Base-by-base conservation (phyloP, 2,888 invertebrate genomes). In the Agrochola lota region DNA sequence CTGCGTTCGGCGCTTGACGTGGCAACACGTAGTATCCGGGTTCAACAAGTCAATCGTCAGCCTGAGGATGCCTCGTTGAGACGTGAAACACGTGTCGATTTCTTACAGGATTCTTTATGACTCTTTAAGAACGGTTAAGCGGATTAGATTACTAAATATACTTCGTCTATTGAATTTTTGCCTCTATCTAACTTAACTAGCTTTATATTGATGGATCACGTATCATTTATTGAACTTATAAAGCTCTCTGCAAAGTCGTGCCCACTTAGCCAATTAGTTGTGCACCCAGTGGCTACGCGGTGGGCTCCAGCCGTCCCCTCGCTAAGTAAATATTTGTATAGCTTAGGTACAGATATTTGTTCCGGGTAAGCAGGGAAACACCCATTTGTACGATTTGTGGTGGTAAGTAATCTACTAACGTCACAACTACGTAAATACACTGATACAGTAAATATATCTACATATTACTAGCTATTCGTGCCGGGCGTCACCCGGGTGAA, bases 391-490 rank as follows among this genome's bases (percentile, higher is more conserved):
- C 71, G 49, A 64, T 80, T 69, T 40, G 9, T 64, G 49, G 62
- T 77, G 23, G 17, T 70, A 62, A 79, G 12, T 70, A 55, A 79
- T 46, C 79, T 62, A 46, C 46, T 35, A 20, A 62, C 55, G 52
- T 35, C 78, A 68, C 52, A 3, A 60, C 40, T 30, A 49, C 15
- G 26, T 26, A 43, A 8, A 35, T 52, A 62, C 12, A 26, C n/a
- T 46, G 20, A 17, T 40, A 60, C 12, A 35, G 60, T 79, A 17
- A 62, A 55, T 49, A 46, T 63, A 71, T 55, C 23, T 57, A n/a
- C n/a, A n/a, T n/a, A 57, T 57, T 30, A 40, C 17, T 30, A 30
- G 30, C 30, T 30, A 1, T 20, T 30, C 7, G 23, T 52, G n/a
- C 5, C 2, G 26, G 59, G 59, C 59, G 15, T 15, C 26, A 2